Percentiles rank a stretch among this genome's conserved stretches.
Evolutionary conservation across 2,797 vertebrate genomes (phyloP).

Genomic region (Pteropus rufus): DNA sequence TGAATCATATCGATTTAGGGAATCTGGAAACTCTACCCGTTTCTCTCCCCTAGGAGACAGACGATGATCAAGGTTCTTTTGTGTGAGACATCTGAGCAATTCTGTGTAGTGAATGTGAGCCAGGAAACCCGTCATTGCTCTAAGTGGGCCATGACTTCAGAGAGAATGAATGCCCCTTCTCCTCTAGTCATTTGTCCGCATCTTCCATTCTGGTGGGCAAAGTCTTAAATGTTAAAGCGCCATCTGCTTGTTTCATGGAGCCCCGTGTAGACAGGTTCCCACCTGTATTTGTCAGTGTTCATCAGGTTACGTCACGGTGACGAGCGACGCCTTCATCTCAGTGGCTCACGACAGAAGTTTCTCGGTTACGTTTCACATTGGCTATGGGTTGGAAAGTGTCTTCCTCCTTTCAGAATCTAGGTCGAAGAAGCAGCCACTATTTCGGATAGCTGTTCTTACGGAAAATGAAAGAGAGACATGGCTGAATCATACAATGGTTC

Average conservation of each 20-base stretch:
- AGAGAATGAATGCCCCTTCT: neutral
- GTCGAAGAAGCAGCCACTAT: neutral
- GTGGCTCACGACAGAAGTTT: neutral
- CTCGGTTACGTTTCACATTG: neutral
- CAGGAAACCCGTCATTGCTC: neutral
- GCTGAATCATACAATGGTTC: neutral
- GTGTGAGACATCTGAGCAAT: neutral
- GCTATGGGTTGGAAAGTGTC: neutral
- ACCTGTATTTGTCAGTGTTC: neutral
- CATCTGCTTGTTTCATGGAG: neutral
- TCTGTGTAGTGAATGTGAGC: neutral
- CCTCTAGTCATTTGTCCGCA: neutral
- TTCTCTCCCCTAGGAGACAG: neutral
- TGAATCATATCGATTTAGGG: slow-evolving; percentile 27
- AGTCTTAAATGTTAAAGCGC: neutral
- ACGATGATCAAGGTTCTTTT: neutral
- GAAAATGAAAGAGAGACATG: neutral
- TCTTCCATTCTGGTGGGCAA: neutral
- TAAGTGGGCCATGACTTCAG: neutral
- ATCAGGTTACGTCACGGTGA: neutral
- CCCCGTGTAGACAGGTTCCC: neutral
- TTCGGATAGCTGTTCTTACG: neutral
- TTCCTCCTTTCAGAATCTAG: neutral
- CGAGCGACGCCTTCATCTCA: neutral
- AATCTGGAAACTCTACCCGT: neutral